Evolutionary conservation across 2,113 vertebrate species (phyloP).

Genomic region (Fukomys damarensis): DNA sequence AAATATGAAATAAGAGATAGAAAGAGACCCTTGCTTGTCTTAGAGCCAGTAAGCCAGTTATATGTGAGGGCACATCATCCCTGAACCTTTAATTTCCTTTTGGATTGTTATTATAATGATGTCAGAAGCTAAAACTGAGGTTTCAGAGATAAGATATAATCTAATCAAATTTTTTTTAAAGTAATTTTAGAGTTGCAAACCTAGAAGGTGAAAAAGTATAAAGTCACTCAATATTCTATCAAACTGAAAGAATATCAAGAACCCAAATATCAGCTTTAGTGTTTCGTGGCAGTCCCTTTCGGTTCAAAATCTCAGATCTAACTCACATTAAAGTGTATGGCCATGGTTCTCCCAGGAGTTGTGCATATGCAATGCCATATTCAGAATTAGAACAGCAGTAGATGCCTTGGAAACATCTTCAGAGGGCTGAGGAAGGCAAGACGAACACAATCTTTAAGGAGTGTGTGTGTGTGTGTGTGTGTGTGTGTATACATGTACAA

Average conservation of each 20-base stretch:
- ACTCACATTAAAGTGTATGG: background rate
- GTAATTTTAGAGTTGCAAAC: background rate
- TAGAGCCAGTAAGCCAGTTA: background rate
- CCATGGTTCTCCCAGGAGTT: background rate
- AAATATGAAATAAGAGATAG: background rate
- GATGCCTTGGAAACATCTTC: background rate
- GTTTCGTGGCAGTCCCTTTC: background rate
- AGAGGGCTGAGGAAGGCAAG: background rate
- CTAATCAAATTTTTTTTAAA: background rate
- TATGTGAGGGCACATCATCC: background rate
- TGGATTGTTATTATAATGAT: background rate
- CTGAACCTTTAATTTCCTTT: background rate
- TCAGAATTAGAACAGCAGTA: background rate
- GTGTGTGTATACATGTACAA: background rate
- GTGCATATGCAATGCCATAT: background rate
- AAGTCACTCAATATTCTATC: background rate
- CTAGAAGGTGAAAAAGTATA: background rate
- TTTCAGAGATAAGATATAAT: background rate
- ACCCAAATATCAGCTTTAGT: background rate
- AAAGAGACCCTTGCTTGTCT: background rate
- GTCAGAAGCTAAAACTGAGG: background rate
- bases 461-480: background rate
- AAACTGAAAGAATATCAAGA: background rate
- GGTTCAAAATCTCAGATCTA: background rate
- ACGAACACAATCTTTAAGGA: background rate